A percentile compares a stretch with the other conserved stretches of the same genome.
Conservation (phyloP, 92 coral and sea anemone species). For the Virgularia gustaviana region DNA sequence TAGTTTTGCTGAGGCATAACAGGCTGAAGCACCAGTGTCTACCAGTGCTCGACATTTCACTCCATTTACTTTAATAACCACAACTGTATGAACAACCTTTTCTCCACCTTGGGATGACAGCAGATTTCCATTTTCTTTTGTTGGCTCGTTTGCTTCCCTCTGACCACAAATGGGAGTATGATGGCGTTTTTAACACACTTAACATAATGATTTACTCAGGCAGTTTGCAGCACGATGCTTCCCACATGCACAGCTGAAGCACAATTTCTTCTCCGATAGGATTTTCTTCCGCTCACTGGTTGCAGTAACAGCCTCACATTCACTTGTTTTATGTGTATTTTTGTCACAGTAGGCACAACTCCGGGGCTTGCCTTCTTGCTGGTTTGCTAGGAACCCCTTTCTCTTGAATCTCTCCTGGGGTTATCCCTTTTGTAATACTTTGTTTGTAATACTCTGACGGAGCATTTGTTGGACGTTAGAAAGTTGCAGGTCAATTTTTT, state of each 20-base stretch:
- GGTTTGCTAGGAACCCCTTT: too few relatives aligned
- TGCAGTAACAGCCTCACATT: conserved; percentile 15
- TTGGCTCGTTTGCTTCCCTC: too few relatives aligned
- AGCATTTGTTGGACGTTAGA: neutral
- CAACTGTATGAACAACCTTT: neutral
- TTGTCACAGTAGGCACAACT: conserved; percentile 24
- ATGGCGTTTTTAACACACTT: neutral
- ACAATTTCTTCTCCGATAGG: conserved; percentile 4
- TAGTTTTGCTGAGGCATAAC: conserved; percentile 28
- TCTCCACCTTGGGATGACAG: neutral
- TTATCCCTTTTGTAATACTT: too few relatives aligned
- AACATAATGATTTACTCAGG: neutral
- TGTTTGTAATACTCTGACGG: too few relatives aligned
- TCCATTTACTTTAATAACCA: neutral
- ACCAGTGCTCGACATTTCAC: conserved; percentile 5
- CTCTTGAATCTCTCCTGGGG: too few relatives aligned
- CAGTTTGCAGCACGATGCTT: conserved; percentile 7
- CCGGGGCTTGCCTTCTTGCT: neutral
- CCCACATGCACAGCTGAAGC: conserved; percentile 21
- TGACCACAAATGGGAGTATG: neutral
- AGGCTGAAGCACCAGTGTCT: conserved; percentile 27
- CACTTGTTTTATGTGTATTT: conserved; percentile 5
- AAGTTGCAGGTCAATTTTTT: neutral
- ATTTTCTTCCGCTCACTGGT: conserved; percentile 28
- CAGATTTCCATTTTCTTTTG: too few relatives aligned